A percentile compares a stretch with the other conserved stretches of the same genome.
Conservation (phyloP, 2,888 invertebrate species). For the Hypsopygia costalis region DNA sequence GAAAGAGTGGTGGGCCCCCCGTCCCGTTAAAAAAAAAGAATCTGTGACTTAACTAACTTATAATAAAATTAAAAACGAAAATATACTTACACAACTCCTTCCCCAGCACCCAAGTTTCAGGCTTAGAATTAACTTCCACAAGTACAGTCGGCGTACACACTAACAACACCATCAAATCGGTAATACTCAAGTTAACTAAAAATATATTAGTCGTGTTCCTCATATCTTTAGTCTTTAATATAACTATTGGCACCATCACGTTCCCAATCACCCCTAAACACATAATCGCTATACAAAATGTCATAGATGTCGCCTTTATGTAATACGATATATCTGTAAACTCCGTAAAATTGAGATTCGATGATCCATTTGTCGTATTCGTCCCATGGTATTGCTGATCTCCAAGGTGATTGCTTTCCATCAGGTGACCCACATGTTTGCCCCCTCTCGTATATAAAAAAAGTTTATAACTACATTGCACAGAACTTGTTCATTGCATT, state of each 20-base stretch:
- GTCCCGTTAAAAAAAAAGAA: no score
- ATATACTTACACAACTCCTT: constrained; percentile 96
- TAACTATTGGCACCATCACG: constrained; percentile 95
- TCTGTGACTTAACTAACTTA: no score
- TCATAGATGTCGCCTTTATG: constrained; percentile 93
- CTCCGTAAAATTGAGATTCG: constrained; percentile 56
- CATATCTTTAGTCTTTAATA: constrained; percentile 95
- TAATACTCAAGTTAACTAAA: constrained; percentile 94
- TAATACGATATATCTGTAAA: constrained; percentile 88
- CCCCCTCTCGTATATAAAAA: no score
- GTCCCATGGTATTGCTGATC: no score
- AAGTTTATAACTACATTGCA: no score
- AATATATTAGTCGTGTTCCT: constrained; percentile 97
- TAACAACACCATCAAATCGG: constrained; percentile 93
- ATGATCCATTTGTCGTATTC: constrained; percentile 35
- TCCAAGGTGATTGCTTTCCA: no score
- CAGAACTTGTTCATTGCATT: no score
- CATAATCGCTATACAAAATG: constrained; percentile 93
- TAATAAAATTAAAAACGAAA: neutral
- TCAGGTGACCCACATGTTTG: no score
- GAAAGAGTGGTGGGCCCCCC: no score
- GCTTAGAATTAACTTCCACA: constrained; percentile 95
- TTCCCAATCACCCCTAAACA: constrained; percentile 95
- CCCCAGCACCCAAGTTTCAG: constrained; percentile 96
- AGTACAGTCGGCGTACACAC: constrained; percentile 96